phyloP scores from a whole-genome alignment of 2,888 invertebrate genomes.

The Lasiommata megera region DNA sequence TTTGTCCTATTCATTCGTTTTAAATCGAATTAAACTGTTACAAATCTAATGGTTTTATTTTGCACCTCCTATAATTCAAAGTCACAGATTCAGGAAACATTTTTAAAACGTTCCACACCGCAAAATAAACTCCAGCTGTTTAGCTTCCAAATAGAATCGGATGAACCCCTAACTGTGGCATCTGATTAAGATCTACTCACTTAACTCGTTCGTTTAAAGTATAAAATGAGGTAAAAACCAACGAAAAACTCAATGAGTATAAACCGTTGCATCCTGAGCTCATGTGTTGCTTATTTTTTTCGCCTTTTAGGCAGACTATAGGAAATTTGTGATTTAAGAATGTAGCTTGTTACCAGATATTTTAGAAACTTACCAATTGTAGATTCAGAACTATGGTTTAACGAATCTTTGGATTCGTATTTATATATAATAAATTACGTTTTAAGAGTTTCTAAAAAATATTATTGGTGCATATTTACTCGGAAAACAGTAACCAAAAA shows the following conservation, averaged over 20 bases:
- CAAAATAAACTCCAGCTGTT: conserved; percentile 68
- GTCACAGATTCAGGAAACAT: conserved; percentile 40
- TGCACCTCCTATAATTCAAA: conserved; percentile 30
- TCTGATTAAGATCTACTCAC: conserved; percentile 65
- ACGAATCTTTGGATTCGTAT: too few species aligned
- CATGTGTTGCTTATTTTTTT: not conserved
- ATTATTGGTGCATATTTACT: too few species aligned
- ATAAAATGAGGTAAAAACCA: conserved; percentile 53
- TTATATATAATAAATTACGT: too few species aligned
- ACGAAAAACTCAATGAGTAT: conserved; percentile 22
- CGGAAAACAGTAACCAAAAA: too few species aligned
- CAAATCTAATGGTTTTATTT: conserved; percentile 16
- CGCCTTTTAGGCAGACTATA: not conserved
- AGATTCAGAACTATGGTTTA: too few species aligned
- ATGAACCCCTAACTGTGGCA: conserved; percentile 61
- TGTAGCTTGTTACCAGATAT: too few species aligned
- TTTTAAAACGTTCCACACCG: conserved; percentile 56
- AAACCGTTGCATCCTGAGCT: conserved; percentile 13
- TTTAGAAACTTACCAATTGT: too few species aligned
- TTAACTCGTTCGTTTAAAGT: conserved; percentile 65
- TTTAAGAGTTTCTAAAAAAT: too few species aligned
- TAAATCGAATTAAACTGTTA: not conserved
- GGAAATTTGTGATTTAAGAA: not conserved
- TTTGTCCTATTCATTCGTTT: not conserved
- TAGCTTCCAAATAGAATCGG: conserved; percentile 65